Percentiles rank a stretch among this genome's conserved stretches.
These are phyloP conservation scores for Anneissia japonica DNA, from an alignment of 35 echinoderm and acorn worm species.

Conservation along the genomic window DNA sequence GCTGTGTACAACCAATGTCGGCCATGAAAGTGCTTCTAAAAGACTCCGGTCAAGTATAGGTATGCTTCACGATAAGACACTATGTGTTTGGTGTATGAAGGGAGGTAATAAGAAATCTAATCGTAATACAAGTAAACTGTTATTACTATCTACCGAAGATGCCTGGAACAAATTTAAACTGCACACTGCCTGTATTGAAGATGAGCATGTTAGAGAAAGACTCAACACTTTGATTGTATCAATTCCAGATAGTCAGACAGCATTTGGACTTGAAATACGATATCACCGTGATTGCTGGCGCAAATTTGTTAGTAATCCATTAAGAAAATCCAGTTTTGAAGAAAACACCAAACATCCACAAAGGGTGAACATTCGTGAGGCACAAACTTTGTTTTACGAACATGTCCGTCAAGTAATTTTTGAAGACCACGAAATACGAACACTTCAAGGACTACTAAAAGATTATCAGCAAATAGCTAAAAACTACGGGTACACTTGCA, in stretches of 20 bases:
- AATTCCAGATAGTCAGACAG: slow-evolving; percentile 47
- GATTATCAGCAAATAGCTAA: slow-evolving; percentile 39
- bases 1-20: too few species aligned
- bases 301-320: slow-evolving; percentile 10
- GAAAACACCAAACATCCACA: slow-evolving; percentile 36
- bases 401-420: slow-evolving; percentile 36
- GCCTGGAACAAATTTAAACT: slow-evolving; percentile 48
- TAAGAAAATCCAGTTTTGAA: slow-evolving; percentile 20
- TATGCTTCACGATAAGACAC: too few species aligned
- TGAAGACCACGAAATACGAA: slow-evolving; percentile 33
- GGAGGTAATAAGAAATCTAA: too few species aligned
- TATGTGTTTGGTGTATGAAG: too few species aligned
- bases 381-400: slow-evolving; percentile 19
- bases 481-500: slow-evolving; percentile 24
- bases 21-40: too few species aligned
- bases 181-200: slow-evolving; percentile 35
- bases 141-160: slow-evolving; percentile 41
- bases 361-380: slow-evolving; percentile 22
- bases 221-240: slow-evolving; percentile 51
- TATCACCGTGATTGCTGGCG: slow-evolving; percentile 41
- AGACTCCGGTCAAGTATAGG: too few species aligned
- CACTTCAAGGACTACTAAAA: slow-evolving; percentile 42
- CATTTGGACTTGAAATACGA: slow-evolving; percentile 42
- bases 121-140: background rate
- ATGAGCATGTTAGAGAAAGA: slow-evolving; percentile 17